Percentiles rank a stretch among this genome's conserved stretches.
Evolutionary conservation across 2,888 invertebrate species (phyloP).

Genomic region (Hirtodrosophila confusa): DNA sequence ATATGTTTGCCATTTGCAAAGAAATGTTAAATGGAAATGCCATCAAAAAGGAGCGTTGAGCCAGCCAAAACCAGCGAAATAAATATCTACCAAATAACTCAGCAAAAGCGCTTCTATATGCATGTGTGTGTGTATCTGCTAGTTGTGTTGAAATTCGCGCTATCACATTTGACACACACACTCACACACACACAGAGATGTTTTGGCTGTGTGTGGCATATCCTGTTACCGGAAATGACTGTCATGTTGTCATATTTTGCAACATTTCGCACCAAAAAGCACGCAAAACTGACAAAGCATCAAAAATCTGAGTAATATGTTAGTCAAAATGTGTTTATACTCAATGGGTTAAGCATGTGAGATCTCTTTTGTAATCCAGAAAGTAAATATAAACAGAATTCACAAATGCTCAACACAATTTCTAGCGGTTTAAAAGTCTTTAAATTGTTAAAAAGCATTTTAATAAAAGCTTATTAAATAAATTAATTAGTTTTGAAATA

Average conservation of each 20-base stretch:
- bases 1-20: constrained; percentile 54
- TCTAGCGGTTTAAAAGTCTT: too few species aligned
- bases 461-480: too few species aligned
- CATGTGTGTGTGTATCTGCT: constrained; percentile 4
- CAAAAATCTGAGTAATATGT: background rate
- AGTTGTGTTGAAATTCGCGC: constrained; percentile 28
- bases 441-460: too few species aligned
- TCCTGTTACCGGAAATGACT: constrained; percentile 50
- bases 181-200: constrained; percentile 3
- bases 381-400: background rate
- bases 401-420: too few species aligned
- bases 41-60: constrained; percentile 28
- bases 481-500: too few species aligned
- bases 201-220: constrained; percentile 22
- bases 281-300: constrained; percentile 26
- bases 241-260: constrained; percentile 55
- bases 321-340: constrained; percentile 6
- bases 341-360: constrained; percentile 26
- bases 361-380: background rate
- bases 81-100: constrained; percentile 49
- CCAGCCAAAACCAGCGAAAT: constrained; percentile 39
- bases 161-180: constrained; percentile 40
- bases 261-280: constrained; percentile 39
- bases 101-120: constrained; percentile 23
- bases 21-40: constrained; percentile 58